A percentile compares a stretch with the other conserved stretches of the same genome.
phyloP scores from a whole-genome alignment of 2,797 vertebrate genomes.

The Cryptoprocta ferox region DNA sequence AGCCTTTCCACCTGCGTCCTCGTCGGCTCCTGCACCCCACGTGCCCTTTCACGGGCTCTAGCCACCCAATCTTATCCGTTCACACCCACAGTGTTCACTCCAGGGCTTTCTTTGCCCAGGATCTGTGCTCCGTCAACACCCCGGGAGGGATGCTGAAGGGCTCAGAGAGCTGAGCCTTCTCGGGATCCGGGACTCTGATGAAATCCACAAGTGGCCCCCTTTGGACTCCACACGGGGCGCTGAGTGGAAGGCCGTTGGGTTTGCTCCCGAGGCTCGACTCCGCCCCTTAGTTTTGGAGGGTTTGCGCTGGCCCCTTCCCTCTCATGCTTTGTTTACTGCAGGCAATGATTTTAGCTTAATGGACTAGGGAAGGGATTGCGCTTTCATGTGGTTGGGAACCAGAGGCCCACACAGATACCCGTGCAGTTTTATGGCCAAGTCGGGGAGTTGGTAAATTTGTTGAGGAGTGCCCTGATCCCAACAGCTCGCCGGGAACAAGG shows the following conservation, averaged over 20 bases:
- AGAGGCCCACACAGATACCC: slow-evolving; percentile 67
- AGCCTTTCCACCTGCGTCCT: accelerated
- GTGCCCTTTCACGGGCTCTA: accelerated
- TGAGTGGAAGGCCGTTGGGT: slow-evolving; percentile 66
- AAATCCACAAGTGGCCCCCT: slow-evolving; percentile 69
- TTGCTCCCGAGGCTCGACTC: slow-evolving; percentile 61
- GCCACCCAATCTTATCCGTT: accelerated
- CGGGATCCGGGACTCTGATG: slow-evolving; percentile 48
- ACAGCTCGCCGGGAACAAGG: slow-evolving; percentile 79
- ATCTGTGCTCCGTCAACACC: too few relatives aligned
- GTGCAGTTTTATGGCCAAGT: slow-evolving; percentile 76
- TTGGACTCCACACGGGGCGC: slow-evolving; percentile 68
- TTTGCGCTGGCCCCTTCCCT: slow-evolving; percentile 53
- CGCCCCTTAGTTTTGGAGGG: slow-evolving; percentile 62
- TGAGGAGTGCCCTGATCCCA: slow-evolving; percentile 67
- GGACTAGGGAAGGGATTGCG: slow-evolving; percentile 77
- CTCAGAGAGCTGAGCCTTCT: background rate
- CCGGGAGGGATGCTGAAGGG: background rate
- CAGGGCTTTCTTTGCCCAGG: background rate
- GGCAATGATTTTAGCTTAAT: slow-evolving; percentile 84
- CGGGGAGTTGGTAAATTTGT: slow-evolving; percentile 66
- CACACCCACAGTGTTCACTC: accelerated
- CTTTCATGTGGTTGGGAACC: slow-evolving; percentile 86
- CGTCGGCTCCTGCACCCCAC: accelerated
- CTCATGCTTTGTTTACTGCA: slow-evolving; percentile 79